phyloP scores from a whole-genome alignment of 2,797 vertebrate genomes.

The Enteromius trimaculatus region DNA sequence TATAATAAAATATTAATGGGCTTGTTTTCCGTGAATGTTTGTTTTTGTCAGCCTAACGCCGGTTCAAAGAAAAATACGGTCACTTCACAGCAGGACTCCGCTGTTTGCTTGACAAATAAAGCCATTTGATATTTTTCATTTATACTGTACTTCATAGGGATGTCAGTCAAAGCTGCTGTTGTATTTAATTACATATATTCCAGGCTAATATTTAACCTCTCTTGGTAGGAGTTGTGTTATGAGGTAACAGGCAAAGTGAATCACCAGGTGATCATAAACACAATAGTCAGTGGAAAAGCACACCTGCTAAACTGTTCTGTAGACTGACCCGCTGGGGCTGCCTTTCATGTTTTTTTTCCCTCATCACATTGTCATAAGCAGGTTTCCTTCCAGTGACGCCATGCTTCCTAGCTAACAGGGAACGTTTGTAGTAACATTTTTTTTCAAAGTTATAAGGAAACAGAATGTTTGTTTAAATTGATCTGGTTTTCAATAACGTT shows the following conservation, averaged over 20 bases:
- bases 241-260: conserved; percentile 57
- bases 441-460: background rate
- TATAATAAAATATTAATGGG: conserved; percentile 74
- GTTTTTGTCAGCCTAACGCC: conserved; percentile 69
- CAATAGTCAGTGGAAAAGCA: conserved; percentile 66
- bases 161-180: conserved; percentile 69
- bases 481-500: background rate
- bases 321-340: conserved; percentile 51
- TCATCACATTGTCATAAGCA: conserved; percentile 39
- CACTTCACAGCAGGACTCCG: conserved; percentile 57
- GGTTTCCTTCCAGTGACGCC: conserved; percentile 2
- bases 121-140: conserved; percentile 62
- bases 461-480: background rate
- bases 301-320: conserved; percentile 67
- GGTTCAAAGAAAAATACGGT: conserved; percentile 70
- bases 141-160: conserved; percentile 66
- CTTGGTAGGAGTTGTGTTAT: conserved; percentile 52
- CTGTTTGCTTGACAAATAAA: conserved; percentile 70
- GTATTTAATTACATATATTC: conserved; percentile 61
- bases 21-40: conserved; percentile 70
- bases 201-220: conserved; percentile 71
- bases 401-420: conserved; percentile 3
- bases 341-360: conserved; percentile 52
- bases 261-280: conserved; percentile 65
- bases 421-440: background rate